Percentiles rank a stretch among this genome's conserved stretches.
Evolutionary conservation across 1,140 invertebrate species (phyloP).

Genomic region (Polypedilum vanderplanki): DNA sequence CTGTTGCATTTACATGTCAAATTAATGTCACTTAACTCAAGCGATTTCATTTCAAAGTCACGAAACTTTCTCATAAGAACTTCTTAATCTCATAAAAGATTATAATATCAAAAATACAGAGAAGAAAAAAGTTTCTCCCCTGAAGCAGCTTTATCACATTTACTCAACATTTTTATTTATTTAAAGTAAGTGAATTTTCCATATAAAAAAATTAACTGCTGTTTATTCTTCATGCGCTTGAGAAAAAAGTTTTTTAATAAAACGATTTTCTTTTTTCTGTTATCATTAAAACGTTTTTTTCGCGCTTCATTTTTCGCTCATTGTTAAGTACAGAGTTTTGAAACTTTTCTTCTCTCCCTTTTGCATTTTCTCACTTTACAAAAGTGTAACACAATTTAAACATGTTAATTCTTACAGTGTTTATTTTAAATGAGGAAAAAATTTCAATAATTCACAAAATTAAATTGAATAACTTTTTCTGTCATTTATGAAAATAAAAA

Average conservation of each 20-base stretch:
- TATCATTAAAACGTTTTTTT: neutral
- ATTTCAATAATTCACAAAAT: slow-evolving; percentile 13
- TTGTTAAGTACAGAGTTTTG: too few relatives aligned
- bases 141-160: neutral
- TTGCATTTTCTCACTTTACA: neutral
- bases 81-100: too few relatives aligned
- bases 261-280: neutral
- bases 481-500: too few relatives aligned
- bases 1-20: too few relatives aligned
- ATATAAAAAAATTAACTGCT: slow-evolving; percentile 14
- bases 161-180: neutral
- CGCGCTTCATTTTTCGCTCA: neutral
- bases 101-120: neutral
- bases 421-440: neutral
- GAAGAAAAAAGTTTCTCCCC: neutral
- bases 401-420: neutral
- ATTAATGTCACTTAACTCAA: too few relatives aligned
- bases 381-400: neutral
- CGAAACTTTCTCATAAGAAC: too few relatives aligned
- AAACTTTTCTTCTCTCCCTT: neutral
- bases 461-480: slow-evolving; percentile 8
- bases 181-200: slow-evolving; percentile 5
- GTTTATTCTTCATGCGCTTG: neutral
- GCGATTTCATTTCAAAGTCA: too few relatives aligned
- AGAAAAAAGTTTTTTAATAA: slow-evolving; percentile 19